Evolutionary conservation across 2,113 vertebrate species (phyloP), one percentile per base, ranked within the genome.

Genomic region (Cyprinodon variegatus): DNA sequence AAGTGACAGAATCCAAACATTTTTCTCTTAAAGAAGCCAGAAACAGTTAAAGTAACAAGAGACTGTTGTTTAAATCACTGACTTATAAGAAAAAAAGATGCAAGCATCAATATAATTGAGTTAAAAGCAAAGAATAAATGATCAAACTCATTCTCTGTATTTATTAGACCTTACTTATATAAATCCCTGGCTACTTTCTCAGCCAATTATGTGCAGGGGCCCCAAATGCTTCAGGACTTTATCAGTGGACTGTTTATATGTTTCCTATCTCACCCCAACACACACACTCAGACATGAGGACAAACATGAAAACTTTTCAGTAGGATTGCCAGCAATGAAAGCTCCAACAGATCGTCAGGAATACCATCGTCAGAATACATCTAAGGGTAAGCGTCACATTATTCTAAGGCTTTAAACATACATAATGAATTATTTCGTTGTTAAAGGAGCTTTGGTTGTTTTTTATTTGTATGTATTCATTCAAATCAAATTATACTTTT

Each of bases 191-290:
- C 66, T 67, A 38, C 76, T 91, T 94, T 94, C 89, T 84, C 94
- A 93, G 87, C 88, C 89, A 90, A 89, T 93, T 94, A 95, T 94
- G 89, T 90, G 79, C 22, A 43, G 68, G 50, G 82, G 77, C 83
- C 62, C 82, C 82, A 76, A 89, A 83, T 88, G 88, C 86, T 86
- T 84, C 61, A 57, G 63, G 71, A 50, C 83, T 88, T 93, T 94
- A 95, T 95, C 94, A 92, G 80, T 72, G 72, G 76, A 78, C 71
- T 94, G 93, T 95, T 94, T 94, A 94, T 78, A 74, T 74, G 86
- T 82, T 78, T 68, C 68, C 85, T 81, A 88, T 89, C 86, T 67
- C 77, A 70, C 80, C 74, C 74, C 81, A 86, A 82, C 86, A 88
- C 87, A 87, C 87, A 20, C 50, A n/a, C 87, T 78, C 29, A 59